Base-by-base conservation (phyloP, 2,113 vertebrate species). In the Calidris pugnax region DNA sequence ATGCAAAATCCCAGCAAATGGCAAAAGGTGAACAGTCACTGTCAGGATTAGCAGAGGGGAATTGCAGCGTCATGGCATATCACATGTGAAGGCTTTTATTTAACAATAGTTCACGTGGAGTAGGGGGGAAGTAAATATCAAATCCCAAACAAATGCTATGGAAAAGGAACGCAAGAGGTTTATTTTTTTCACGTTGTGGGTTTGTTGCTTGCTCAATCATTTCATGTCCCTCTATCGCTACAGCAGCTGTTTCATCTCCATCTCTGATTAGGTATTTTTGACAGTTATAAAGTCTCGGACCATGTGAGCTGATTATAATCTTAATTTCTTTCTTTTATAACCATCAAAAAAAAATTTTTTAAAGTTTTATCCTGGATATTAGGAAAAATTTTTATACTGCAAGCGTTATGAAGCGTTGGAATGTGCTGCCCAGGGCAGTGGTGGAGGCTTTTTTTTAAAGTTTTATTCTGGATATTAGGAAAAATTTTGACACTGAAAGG, bases 171-270 rank as follows among this genome's bases (percentile, higher is more conserved):
- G 39, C 5, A 71, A 35, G 18, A 35, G 41, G 28, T 66, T 89
- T 72, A 7, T 45, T 66, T 96, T 85, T 77, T 74, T 28, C 16
- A 27, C 33, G 68, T 90, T 39, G 33, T 93, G 35, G 20, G 45
- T 73, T 79, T 95, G 43, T 73, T 68, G 22, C 64, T 81, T 10
- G 0, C 45, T 95, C 64, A 72, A 47, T 96, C 69, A 79, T 86
- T 95, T 87, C 79, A 53, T 82, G 39, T 73, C 48, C 15, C 26
- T 68, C 53, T 82, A 17, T 89, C 4, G 3, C 66, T 27, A 48
- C n/a, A 87, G 84, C 86, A 97, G 80, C 83, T 90, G 66, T 89
- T 94, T 90, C 47, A 79, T 86, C 64, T 90, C 76, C 47, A 50
- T 84, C 56, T 89, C 83, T 82, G 56, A 89, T 93, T 88, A 53